Conservation (phyloP, 2,797 vertebrate species). For the Vireo griseus region DNA sequence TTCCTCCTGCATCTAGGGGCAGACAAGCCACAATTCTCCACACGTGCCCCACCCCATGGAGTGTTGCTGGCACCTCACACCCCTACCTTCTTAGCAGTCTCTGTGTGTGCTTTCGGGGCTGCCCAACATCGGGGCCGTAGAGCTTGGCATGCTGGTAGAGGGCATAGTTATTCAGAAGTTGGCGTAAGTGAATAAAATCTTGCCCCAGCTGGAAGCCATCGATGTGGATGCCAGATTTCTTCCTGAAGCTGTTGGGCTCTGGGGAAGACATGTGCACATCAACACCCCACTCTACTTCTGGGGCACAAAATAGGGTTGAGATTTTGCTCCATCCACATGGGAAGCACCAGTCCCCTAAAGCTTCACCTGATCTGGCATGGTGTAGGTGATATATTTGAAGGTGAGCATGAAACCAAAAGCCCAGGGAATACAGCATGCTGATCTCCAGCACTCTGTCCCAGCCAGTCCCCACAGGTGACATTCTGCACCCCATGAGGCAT, state of each 20-base stretch:
- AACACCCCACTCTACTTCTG: accelerated
- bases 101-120: slow-evolving; percentile 76
- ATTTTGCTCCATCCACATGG: accelerated
- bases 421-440: accelerated
- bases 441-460: not conserved
- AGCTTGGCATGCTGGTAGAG: slow-evolving; percentile 76
- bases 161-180: slow-evolving; percentile 77
- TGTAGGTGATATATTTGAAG: not conserved
- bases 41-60: not conserved
- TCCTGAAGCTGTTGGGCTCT: slow-evolving; percentile 94
- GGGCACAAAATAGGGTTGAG: not conserved
- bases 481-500: accelerated
- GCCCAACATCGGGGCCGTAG: slow-evolving; percentile 88
- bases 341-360: not conserved
- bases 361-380: not conserved
- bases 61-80: not conserved
- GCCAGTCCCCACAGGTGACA: not conserved
- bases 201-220: slow-evolving; percentile 85
- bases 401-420: not conserved
- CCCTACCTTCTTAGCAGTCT: slow-evolving; percentile 82
- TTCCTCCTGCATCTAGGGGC: too few species aligned
- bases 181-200: slow-evolving; percentile 82
- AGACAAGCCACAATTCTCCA: accelerated
- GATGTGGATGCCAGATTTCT: slow-evolving; percentile 86
- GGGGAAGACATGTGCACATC: not conserved